phyloP scores from a whole-genome alignment of 2,888 invertebrate genomes.

The Rhamphomyia laevipes region DNA sequence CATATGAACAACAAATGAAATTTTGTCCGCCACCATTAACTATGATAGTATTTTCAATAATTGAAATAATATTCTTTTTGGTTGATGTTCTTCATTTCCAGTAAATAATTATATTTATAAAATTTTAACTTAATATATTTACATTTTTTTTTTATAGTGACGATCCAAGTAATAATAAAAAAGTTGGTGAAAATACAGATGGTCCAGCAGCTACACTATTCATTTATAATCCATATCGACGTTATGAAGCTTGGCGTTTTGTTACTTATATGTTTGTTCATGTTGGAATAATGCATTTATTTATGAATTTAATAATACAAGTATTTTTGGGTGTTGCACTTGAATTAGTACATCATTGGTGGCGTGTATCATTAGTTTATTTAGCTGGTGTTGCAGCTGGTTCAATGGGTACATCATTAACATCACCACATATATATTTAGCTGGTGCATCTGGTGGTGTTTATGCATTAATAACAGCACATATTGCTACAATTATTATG shows the following conservation, averaged over 20 bases:
- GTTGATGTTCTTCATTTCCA: conserved; percentile 35
- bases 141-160: conserved; percentile 22
- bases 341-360: conserved; percentile 94
- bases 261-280: conserved; percentile 94
- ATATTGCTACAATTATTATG: conserved; percentile 84
- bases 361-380: conserved; percentile 78
- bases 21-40: conserved; percentile 88
- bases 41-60: conserved; percentile 78
- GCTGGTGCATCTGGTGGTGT: conserved; percentile 95
- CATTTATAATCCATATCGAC: conserved; percentile 77
- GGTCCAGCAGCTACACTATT: conserved; percentile 72
- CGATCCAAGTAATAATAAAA: conserved; percentile 30
- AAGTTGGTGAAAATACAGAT: conserved; percentile 39
- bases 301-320: conserved; percentile 86
- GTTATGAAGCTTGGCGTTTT: conserved; percentile 87
- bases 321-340: conserved; percentile 85
- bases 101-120: conserved; percentile 24
- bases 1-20: conserved; percentile 83
- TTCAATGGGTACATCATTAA: conserved; percentile 68
- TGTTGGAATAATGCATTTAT: conserved; percentile 76
- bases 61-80: conserved; percentile 68
- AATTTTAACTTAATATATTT: not conserved
- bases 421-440: conserved; percentile 65
- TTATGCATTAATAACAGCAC: conserved; percentile 86
- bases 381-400: conserved; percentile 76